A percentile compares a stretch with the other conserved stretches of the same genome.
Evolutionary conservation across 2,113 vertebrate genomes (phyloP).

Genomic region (Pseudopodoces humilis): DNA sequence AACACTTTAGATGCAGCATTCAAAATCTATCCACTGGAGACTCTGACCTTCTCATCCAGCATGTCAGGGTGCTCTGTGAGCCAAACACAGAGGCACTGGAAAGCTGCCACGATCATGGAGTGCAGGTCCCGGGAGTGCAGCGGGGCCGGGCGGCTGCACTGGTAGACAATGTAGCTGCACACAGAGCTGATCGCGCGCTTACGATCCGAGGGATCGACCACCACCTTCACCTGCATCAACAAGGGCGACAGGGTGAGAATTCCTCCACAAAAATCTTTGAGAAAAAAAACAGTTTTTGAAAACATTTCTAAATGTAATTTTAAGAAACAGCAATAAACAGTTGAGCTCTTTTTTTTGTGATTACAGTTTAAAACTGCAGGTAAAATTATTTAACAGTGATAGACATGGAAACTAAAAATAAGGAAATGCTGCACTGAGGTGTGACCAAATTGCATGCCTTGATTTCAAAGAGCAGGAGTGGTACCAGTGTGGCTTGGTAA

Average conservation of each 20-base stretch:
- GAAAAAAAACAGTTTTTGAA: background rate
- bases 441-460: background rate
- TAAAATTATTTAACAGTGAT: background rate
- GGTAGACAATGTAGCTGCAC: conserved; percentile 91
- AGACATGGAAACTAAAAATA: background rate
- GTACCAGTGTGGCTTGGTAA: background rate
- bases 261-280: background rate
- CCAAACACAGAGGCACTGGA: conserved; percentile 97
- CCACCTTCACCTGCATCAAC: conserved; percentile 82
- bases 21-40: fast-evolving
- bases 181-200: conserved; percentile 89
- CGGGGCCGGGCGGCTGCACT: conserved; percentile 93
- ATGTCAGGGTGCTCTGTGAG: conserved; percentile 93
- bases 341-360: background rate
- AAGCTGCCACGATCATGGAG: conserved; percentile 97
- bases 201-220: conserved; percentile 81
- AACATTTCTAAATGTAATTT: background rate
- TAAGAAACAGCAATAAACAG: background rate
- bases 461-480: background rate
- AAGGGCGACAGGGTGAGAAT: background rate
- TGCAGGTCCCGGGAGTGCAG: conserved; percentile 93
- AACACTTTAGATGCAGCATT: background rate
- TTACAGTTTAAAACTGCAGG: background rate
- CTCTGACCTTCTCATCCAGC: conserved; percentile 90
- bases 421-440: background rate